Base-by-base conservation (phyloP, 1,140 invertebrate genomes). In the Seison nebaliae region DNA sequence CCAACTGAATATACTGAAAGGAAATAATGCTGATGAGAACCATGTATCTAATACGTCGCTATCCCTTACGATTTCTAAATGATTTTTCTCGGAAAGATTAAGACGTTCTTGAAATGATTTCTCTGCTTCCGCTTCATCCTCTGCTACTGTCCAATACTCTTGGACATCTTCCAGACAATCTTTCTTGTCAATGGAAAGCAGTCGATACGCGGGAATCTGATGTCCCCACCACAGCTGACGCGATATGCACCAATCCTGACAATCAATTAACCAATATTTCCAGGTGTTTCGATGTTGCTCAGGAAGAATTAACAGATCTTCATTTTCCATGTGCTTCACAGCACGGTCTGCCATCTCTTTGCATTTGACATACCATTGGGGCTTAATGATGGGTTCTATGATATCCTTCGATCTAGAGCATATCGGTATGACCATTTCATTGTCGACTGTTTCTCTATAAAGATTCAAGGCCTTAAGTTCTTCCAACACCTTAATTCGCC, bases 41-140 rank as follows among this genome's bases (percentile, higher is more conserved):
- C 59, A 61, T 1, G 59, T 62, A 41, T 62, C 59, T 9, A 62
- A 43, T 4, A 61, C 58, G 48, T 61, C 58, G 36, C 50, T 47
- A 51, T 60, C 57, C 12, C 30, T 28, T 21, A 31, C 11, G 16
- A 24, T n/a, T 23, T 29, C 17, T 12, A n/a, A 22, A 28, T 19
- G 15, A 6, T 9, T 16, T 32, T 24, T 8, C 14, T 11, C 9
- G 14, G 14, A 16, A 32, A 16, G 14, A 3, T 32, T 8, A 14
- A 8, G n/a, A 19, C 14, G 26, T 18, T 20, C 12, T 20, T 35
- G 14, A 23, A 12, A 30, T 9, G 8, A 24, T 36, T 24, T 12
- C 4, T 7, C 14, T 17, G 5, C 3, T 12, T 18, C 8, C 3
- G 36, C 43, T 35, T 45, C 36, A 26, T 32, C 22, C 20, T 39